Evolutionary conservation across 2,888 invertebrate genomes (phyloP), one percentile per base, ranked within the genome.

Genomic region (Steinernema carpocapsae): DNA sequence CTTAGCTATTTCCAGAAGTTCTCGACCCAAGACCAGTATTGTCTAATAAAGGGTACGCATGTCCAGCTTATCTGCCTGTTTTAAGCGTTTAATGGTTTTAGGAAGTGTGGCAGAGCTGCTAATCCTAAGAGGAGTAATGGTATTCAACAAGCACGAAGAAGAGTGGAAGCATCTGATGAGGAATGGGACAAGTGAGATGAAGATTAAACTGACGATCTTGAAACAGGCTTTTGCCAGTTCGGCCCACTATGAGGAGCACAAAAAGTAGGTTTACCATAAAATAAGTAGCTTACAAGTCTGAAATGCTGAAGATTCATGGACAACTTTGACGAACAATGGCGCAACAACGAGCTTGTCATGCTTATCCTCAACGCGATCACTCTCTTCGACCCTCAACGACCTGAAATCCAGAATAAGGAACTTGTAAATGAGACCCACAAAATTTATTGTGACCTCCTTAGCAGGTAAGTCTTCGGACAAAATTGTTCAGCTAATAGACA

Each of bases 61-160:
- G 6, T 26, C 71, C n/a, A 22, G 24, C 70, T 26, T n/a, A 29
- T 42, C 37, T 43, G 48, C 19, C 10, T 10, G 14, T 46, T 6
- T 71, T 7, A 19, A 71, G 26, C 19, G 32, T 24, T 17, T 46
- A 17, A 45, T 45, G 14, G 29, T 72, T 78, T 29, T 71, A 83
- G 85, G 80, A n/a, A 95, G 96, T 0, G 95, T 95, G 87, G 95
- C 94, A 70, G 97, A 97, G 89, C 93, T 97, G 92, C 93, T 97
- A 92, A 93, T 97, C 75, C 91, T 97, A 72, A 91, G 95, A 17
- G 95, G 96, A 80, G 94, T 94, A 0, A 93, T 94, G 90, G 93
- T 93, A 70, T 97, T 95, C 87, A 94, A 96, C 87, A 92, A 92
- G 0, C 93, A 93, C 82, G 92, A 92, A 81, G 93, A 94, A 85